Conservation (phyloP, 2,888 invertebrate genomes). For the Tenodera sinensis region DNA sequence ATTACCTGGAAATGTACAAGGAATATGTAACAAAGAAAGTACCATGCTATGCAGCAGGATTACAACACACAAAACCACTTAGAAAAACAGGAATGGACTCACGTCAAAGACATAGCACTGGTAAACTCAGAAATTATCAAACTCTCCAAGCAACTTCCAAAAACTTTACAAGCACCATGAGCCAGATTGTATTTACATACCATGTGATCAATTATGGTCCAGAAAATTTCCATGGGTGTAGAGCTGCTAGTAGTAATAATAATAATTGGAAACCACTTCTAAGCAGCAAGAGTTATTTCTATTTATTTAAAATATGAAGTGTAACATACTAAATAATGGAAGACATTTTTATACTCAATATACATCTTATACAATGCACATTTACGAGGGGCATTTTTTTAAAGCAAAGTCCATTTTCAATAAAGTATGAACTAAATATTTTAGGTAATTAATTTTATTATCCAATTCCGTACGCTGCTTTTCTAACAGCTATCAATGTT, state of each 20-base stretch:
- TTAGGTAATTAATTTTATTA: too few relatives aligned
- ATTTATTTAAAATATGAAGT: neutral
- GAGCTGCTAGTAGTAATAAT: neutral
- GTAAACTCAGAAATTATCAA: neutral
- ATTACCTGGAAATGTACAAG: neutral
- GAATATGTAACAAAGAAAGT: neutral
- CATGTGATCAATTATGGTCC: neutral
- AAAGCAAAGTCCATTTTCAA: neutral
- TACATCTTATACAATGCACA: neutral
- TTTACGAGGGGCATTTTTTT: neutral
- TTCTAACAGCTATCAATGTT: too few relatives aligned
- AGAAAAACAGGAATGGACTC: neutral
- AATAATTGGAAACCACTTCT: neutral
- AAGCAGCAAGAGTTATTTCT: neutral
- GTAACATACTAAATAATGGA: neutral
- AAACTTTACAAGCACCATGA: neutral
- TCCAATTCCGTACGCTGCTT: too few relatives aligned
- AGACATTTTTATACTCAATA: neutral
- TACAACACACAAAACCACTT: slow-evolving; percentile 1
- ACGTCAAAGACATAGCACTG: neutral
- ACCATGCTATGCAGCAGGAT: neutral
- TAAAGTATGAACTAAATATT: too few relatives aligned
- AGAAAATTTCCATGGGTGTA: neutral
- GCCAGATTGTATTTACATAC: neutral
- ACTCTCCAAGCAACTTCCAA: neutral